A percentile compares a stretch with the other conserved stretches of the same genome.
phyloP scores from a whole-genome alignment of 2,113 vertebrate genomes.

The Eira barbara region DNA sequence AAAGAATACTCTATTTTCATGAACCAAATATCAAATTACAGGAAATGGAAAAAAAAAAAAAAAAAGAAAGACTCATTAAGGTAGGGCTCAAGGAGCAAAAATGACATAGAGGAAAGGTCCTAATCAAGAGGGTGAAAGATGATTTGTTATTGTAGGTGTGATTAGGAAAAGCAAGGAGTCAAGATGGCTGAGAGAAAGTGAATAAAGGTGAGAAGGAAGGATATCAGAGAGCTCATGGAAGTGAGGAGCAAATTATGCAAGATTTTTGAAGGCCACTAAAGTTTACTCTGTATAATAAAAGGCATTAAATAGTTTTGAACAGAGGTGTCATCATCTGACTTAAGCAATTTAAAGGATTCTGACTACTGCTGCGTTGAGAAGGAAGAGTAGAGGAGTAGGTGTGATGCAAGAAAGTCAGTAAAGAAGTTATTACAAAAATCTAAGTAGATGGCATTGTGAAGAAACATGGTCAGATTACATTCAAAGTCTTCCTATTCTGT shows the following conservation, averaged over 20 bases:
- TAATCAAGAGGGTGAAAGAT: neutral
- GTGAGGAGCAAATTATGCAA: neutral
- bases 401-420: neutral
- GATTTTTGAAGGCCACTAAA: neutral
- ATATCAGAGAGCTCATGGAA: neutral
- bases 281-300: neutral
- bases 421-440: neutral
- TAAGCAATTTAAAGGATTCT: neutral
- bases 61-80: too few relatives aligned
- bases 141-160: neutral
- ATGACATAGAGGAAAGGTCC: neutral
- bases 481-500: neutral
- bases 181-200: neutral
- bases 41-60: too few relatives aligned
- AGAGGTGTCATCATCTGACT: neutral
- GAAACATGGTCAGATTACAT: neutral
- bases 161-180: neutral
- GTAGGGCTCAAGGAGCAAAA: neutral
- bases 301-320: neutral
- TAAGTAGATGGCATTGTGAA: neutral
- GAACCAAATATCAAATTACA: too few relatives aligned
- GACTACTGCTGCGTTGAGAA: neutral
- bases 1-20: too few relatives aligned
- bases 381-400: neutral
- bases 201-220: neutral